phyloP scores from a whole-genome alignment of 37 sponge, comb jelly and placozoan genomes.

The Eunapius fragilis region DNA sequence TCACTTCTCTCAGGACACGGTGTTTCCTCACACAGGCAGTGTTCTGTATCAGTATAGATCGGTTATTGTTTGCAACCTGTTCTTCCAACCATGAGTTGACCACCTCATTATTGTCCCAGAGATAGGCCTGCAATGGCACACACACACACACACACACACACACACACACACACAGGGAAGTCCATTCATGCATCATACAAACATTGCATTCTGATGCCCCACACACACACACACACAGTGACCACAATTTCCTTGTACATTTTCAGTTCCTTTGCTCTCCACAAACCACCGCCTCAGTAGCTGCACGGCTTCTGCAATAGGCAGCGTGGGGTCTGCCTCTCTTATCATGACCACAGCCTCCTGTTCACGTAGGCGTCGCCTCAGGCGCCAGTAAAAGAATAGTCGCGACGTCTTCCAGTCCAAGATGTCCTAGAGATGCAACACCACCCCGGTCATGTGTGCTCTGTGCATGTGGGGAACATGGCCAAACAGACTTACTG shows the following conservation, averaged over 20 bases:
- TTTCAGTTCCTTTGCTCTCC: slow-evolving; percentile 85
- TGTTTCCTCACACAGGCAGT: slow-evolving; percentile 70
- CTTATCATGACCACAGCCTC: slow-evolving; percentile 59
- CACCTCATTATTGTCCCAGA: slow-evolving; percentile 90
- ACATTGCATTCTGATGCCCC: too few relatives aligned
- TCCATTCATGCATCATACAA: too few relatives aligned
- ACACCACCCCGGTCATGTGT: too few relatives aligned
- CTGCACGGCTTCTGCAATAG: slow-evolving; percentile 61
- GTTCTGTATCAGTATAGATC: slow-evolving; percentile 67
- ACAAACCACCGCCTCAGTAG: slow-evolving; percentile 94
- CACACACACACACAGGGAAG: too few relatives aligned
- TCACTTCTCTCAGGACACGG: slow-evolving; percentile 46
- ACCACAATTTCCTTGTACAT: too few relatives aligned
- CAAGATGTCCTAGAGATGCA: slow-evolving; percentile 70
- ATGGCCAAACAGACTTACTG: slow-evolving; percentile 44
- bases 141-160: too few relatives aligned
- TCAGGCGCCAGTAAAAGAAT: slow-evolving; percentile 95
- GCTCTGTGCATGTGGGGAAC: too few relatives aligned
- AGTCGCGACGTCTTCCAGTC: slow-evolving; percentile 86
- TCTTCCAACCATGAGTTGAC: slow-evolving; percentile 78
- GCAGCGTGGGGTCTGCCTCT: slow-evolving; percentile 65
- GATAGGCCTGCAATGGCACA: slow-evolving; percentile 59
- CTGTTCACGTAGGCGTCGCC: slow-evolving; percentile 71
- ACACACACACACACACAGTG: too few relatives aligned
- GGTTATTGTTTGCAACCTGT: slow-evolving; percentile 31